phyloP scores from a whole-genome alignment of 2,888 invertebrate genomes.

The Villa cingulata region DNA sequence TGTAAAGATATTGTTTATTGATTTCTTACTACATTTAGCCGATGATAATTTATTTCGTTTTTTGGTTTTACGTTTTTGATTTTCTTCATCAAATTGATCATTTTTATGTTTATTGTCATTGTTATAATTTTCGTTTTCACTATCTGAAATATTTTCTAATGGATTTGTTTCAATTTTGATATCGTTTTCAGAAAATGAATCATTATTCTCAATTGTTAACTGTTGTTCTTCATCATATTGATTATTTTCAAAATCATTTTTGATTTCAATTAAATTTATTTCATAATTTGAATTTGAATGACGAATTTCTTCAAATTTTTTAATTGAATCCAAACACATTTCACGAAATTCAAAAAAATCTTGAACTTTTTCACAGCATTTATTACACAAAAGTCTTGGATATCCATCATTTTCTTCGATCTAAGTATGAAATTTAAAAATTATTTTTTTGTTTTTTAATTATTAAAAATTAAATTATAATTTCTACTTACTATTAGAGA shows the following conservation, averaged over 20 bases:
- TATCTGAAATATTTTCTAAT: background rate
- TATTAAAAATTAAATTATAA: too few species aligned
- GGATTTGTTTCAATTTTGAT: background rate
- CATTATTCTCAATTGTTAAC: background rate
- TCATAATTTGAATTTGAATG: background rate
- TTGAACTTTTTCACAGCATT: conserved; percentile 2
- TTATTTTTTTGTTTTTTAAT: too few species aligned
- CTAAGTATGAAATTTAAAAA: background rate
- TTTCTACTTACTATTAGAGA: too few species aligned
- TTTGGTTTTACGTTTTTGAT: too few species aligned
- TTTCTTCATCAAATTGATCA: background rate
- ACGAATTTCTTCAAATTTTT: background rate
- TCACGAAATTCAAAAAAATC: conserved; percentile 6
- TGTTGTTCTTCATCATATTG: background rate
- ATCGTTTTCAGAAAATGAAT: background rate
- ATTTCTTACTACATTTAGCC: background rate
- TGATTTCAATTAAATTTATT: too few species aligned
- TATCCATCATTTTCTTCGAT: conserved; percentile 1
- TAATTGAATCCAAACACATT: conserved; percentile 5
- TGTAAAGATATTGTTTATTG: background rate
- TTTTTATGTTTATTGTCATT: background rate
- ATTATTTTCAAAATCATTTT: too few species aligned
- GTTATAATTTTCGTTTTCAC: background rate
- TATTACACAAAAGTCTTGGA: conserved; percentile 4
- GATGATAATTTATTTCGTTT: background rate